phyloP scores from a whole-genome alignment of 1,140 invertebrate genomes.

The Polypedilum pembai region DNA sequence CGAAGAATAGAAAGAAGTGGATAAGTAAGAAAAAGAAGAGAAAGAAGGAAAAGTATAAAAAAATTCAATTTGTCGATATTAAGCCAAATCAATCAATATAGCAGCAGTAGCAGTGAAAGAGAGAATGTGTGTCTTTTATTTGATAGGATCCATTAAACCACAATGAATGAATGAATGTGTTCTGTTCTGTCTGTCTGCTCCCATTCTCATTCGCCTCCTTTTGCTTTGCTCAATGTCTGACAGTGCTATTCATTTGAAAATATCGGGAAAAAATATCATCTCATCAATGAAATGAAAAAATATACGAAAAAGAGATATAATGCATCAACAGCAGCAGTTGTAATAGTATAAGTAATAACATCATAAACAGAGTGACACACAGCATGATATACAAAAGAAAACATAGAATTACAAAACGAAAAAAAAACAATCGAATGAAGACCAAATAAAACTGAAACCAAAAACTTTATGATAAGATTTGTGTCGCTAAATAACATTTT shows the following conservation, averaged over 20 bases:
- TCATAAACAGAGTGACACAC: background rate
- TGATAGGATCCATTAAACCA: conserved; percentile 12
- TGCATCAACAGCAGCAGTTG: background rate
- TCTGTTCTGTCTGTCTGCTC: background rate
- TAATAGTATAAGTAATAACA: background rate
- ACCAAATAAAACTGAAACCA: background rate
- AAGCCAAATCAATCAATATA: conserved; percentile 18
- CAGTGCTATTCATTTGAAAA: conserved; percentile 11
- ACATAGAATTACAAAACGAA: background rate
- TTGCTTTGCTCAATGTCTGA: background rate
- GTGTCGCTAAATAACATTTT: background rate
- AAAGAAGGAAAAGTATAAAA: background rate
- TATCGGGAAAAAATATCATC: background rate
- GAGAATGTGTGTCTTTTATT: conserved; percentile 12
- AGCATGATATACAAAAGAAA: background rate
- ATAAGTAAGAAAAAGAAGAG: background rate
- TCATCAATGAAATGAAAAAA: conserved; percentile 1
- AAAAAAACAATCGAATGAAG: background rate
- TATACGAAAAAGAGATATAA: background rate
- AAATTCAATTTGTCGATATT: conserved; percentile 19
- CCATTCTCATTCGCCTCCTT: background rate
- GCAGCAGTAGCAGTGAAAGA: background rate
- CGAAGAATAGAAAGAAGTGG: background rate
- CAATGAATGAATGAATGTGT: background rate
- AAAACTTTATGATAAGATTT: background rate